Evolutionary conservation across 2,888 invertebrate genomes (phyloP).

Genomic region (Microplitis manilae): DNA sequence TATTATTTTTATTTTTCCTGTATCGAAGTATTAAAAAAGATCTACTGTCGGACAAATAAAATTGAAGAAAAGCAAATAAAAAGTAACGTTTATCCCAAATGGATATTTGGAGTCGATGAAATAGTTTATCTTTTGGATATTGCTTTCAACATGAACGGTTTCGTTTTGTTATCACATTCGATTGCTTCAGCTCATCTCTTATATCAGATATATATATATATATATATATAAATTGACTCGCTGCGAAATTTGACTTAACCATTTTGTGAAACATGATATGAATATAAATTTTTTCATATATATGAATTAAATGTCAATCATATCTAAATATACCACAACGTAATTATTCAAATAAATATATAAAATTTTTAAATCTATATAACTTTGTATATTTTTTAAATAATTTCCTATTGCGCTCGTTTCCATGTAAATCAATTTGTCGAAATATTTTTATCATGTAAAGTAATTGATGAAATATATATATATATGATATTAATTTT

Average conservation of each 20-base stretch:
- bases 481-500: not conserved
- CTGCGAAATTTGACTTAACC: not conserved
- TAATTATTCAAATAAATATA: not conserved
- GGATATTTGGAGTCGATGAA: not conserved
- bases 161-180: not conserved
- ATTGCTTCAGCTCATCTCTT: not conserved
- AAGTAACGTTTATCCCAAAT: not conserved
- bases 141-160: not conserved
- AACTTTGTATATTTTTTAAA: no score
- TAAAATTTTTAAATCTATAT: not conserved
- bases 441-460: no score
- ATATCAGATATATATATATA: not conserved
- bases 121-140: not conserved
- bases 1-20: not conserved
- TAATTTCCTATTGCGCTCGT: no score
- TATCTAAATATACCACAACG: not conserved
- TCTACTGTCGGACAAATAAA: not conserved
- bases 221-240: not conserved
- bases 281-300: not conserved
- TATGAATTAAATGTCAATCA: not conserved
- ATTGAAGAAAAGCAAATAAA: not conserved
- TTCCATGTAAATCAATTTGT: no score
- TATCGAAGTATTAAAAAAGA: not conserved
- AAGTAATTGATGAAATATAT: not conserved
- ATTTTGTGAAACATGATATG: not conserved